phyloP scores from a whole-genome alignment of 2,888 invertebrate genomes.

The Dioctria rufipes region DNA sequence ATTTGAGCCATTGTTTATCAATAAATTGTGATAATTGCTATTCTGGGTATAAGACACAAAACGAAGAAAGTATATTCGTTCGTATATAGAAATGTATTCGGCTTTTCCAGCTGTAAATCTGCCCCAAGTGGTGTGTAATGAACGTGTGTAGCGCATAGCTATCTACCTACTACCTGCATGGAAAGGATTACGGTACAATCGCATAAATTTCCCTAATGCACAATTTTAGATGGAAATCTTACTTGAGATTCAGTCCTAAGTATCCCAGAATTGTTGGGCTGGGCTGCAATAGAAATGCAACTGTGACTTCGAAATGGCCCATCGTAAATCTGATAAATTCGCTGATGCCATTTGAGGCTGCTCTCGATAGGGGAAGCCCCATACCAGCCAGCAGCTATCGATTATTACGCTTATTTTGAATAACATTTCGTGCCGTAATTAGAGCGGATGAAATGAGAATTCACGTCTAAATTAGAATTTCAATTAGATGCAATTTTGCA shows the following conservation, averaged over 20 bases:
- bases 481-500: no score
- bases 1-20: constrained; percentile 36
- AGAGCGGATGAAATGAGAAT: no score
- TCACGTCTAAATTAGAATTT: no score
- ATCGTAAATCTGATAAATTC: constrained; percentile 15
- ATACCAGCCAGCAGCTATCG: not conserved
- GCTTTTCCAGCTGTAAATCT: constrained; percentile 17
- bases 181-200: constrained; percentile 40
- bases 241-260: constrained; percentile 34
- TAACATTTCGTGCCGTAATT: no score
- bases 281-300: constrained; percentile 38
- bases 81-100: not conserved
- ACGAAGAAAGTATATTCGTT: not conserved
- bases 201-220: constrained; percentile 44
- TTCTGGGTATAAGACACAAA: not conserved
- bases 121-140: constrained; percentile 5
- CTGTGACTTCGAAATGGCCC: constrained; percentile 22
- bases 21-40: constrained; percentile 44
- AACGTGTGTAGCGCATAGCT: constrained; percentile 5
- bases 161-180: no score
- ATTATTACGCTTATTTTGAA: not conserved
- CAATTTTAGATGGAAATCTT: constrained; percentile 43
- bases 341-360: not conserved
- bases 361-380: not conserved
- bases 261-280: constrained; percentile 1